Evolutionary conservation across 2,888 invertebrate genomes (phyloP), one percentile per base, ranked within the genome.

Genomic region (Drosophila formosana): DNA sequence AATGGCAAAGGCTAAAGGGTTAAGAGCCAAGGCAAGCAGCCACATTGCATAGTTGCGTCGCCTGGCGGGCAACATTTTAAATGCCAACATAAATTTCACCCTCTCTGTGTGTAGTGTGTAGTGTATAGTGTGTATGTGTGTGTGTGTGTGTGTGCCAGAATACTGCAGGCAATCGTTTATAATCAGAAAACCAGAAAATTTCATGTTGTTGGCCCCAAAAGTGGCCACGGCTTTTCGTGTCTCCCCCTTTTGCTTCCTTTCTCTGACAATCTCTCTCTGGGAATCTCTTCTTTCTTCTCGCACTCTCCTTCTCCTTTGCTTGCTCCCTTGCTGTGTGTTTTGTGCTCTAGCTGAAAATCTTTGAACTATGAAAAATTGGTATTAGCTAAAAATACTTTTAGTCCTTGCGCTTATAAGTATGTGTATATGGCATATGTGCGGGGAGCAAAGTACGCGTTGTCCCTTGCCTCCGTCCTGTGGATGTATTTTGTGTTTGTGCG

Each of bases 301-400:
- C 18, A 18, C 23, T 18, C 9, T 50, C 4, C 11, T 5, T 6
- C 37, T n/a, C n/a, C n/a, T n/a, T n/a, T n/a, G 18, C 11, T 25
- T 18, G 13, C 26, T 26, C 25, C 25, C 45, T 25, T n/a, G 6
- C 7, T 11, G 7, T 23, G 4, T 49, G 56, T 65, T 62, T 78
- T 78, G 69, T 78, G 62, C 56, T 65, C 69, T 80, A 73, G 64
- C 70, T 65, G 62, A 81, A 86, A 87, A 89, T 88, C 89, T 89
- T 86, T 87, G 89, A 87, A 89, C 89, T 89, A 87, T 87, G 89
- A 87, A 87, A 87, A 87, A 87, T 87, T 87, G 87, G 88, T 87
- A 87, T 87, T 88, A 85, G 89, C 86, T 88, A 82, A 85, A 88
- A 85, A 87, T 88, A 82, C 88, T 85, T 86, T 85, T 66, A 76